A percentile compares a stretch with the other conserved stretches of the same genome.
These are phyloP conservation scores for Mustela lutreola DNA, from an alignment of 2,113 vertebrate genomes.

Conservation along the genomic window DNA sequence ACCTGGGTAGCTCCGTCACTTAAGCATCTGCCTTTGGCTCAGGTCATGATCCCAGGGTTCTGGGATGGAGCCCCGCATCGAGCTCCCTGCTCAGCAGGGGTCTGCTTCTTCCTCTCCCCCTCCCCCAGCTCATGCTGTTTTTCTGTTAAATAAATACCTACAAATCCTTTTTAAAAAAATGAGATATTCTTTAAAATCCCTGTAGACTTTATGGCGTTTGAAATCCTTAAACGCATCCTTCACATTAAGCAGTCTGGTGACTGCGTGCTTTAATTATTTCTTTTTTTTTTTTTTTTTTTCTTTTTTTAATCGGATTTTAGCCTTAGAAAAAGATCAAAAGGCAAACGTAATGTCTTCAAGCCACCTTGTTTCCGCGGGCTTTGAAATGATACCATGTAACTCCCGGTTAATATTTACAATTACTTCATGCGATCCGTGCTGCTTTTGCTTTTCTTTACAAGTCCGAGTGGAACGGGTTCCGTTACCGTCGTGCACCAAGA, in stretches of 20 bases:
- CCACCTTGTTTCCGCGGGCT: not conserved
- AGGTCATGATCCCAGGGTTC: too few relatives aligned
- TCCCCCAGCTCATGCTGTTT: too few relatives aligned
- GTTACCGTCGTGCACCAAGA: rapidly evolving
- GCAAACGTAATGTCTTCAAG: not conserved
- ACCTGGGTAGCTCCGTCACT: too few relatives aligned
- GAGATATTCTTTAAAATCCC: not conserved
- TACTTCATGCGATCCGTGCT: not conserved
- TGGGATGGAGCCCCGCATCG: rapidly evolving
- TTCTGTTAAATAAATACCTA: too few relatives aligned
- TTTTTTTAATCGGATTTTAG: not conserved
- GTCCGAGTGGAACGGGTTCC: not conserved
- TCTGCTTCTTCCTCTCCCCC: too few relatives aligned
- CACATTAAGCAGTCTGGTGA: not conserved
- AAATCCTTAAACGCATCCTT: not conserved
- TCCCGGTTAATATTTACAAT: not conserved
- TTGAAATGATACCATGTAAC: not conserved
- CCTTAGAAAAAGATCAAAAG: not conserved
- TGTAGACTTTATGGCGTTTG: not conserved
- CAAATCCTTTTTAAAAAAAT: too few relatives aligned
- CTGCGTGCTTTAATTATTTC: not conserved
- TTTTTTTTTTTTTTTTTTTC: too few relatives aligned
- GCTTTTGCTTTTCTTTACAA: too few relatives aligned
- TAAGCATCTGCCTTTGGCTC: too few relatives aligned
- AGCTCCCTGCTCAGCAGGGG: too few relatives aligned